phyloP scores from a whole-genome alignment of 2,797 vertebrate species.

The Syngnathus rostellatus region DNA sequence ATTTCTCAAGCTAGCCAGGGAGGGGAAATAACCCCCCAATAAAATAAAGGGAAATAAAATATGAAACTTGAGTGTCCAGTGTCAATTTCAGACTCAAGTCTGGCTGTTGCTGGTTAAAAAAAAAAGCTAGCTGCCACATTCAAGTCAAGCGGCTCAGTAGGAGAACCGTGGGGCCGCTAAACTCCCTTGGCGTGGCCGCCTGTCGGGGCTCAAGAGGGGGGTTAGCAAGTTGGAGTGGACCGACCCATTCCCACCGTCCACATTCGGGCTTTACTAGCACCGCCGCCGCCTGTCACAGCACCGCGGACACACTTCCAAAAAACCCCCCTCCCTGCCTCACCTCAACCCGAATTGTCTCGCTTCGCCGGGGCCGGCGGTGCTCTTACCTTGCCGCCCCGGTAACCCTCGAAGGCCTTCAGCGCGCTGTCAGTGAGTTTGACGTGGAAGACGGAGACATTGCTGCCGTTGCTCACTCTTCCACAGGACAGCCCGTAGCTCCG shows the following conservation, averaged over 20 bases:
- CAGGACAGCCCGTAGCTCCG: conserved; percentile 95
- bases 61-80: conserved; percentile 4
- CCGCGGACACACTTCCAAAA: conserved; percentile 25
- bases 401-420: conserved; percentile 85
- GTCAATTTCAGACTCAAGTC: neutral
- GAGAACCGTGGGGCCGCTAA: neutral
- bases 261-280: conserved; percentile 23
- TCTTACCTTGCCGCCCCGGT: conserved; percentile 81
- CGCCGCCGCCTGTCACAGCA: conserved; percentile 50
- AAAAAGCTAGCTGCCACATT: neutral
- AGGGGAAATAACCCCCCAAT: conserved; percentile 3
- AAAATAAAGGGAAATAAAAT: conserved; percentile 8
- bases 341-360: conserved; percentile 17
- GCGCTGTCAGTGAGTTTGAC: conserved; percentile 97
- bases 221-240: conserved; percentile 3
- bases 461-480: conserved; percentile 88
- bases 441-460: conserved; percentile 89
- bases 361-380: neutral
- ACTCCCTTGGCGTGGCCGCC: neutral
- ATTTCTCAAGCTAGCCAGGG: neutral
- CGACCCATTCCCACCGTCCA: neutral
- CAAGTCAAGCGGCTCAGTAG: neutral
- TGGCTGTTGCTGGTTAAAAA: neutral
- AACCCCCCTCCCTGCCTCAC: conserved; percentile 11
- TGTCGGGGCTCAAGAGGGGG: neutral